Evolutionary conservation across 2,113 vertebrate species (phyloP), one percentile per base, ranked within the genome.

Genomic region (Neolamprologus fasciatus): DNA sequence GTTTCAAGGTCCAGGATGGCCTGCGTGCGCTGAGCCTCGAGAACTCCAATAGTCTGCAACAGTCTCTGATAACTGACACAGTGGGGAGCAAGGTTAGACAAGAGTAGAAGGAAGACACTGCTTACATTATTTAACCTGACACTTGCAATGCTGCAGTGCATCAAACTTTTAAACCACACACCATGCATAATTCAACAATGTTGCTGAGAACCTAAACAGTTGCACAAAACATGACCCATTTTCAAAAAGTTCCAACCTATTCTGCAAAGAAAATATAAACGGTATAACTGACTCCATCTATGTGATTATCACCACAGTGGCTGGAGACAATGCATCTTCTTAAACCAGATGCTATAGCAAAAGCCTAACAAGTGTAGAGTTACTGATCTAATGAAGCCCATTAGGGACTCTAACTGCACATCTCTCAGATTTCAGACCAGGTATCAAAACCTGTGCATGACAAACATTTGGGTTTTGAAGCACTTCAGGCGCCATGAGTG

Each of bases 21-120:
- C 97, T 98, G 98, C 58, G 98, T 98, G 79, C 98, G 98, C 91
- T 99, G 99, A 93, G 98, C 98, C 96, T 99, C 99, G 6, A 99
- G 97, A 45, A 99, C 98, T 42, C 98, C 97, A 90, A 99, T 99
- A 90, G 99, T 99, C 97, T 99, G 99, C 95, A 99, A 97, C 91
- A 99, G 97, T 95, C 99, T 98, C 98, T 99, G 99, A 95, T 99
- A 99, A 97, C 99, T 99, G 97, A 94, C 91, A 95, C 63, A 71
- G 14, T 86, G 83, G 82, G 92, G 93, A 93, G 95, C 84, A 94
- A 94, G 95, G 93, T 88, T 94, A 96, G 95, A 96, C 91, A 94
- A 31, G 76, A 50, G 57, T 23, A 17, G 28, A 21, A 71, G 37
- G 68, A 40, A 54, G n/a, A 33, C 37, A 87, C 82, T 7, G 71